Conservation (phyloP, 2,888 invertebrate genomes). For the Sicus ferrugineus region DNA sequence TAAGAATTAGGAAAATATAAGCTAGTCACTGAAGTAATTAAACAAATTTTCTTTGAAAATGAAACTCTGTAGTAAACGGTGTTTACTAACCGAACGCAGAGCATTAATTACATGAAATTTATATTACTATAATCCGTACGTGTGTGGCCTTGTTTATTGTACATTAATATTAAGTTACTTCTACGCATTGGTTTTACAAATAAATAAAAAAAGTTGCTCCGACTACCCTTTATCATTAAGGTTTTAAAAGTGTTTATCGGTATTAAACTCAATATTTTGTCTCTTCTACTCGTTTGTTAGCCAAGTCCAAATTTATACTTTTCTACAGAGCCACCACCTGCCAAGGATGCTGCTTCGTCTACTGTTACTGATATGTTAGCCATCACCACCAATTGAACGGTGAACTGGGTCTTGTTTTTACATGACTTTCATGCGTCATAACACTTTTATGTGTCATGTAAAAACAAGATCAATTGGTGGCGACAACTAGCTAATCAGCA, state of each 20-base stretch:
- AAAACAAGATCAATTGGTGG: constrained; percentile 9
- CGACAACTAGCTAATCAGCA: neutral
- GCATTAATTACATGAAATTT: too few relatives aligned
- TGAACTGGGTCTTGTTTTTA: neutral
- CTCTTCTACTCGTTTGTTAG: constrained; percentile 12
- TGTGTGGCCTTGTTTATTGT: constrained; percentile 9
- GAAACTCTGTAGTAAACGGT: too few relatives aligned
- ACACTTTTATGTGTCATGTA: too few relatives aligned
- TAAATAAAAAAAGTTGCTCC: constrained; percentile 16
- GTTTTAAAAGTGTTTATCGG: constrained; percentile 5
- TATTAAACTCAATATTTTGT: constrained; percentile 13
- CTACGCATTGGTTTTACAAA: constrained; percentile 18
- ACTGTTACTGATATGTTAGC: neutral
- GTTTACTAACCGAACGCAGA: too few relatives aligned
- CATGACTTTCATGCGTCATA: too few relatives aligned
- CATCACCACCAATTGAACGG: constrained; percentile 2
- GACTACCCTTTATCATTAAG: neutral
- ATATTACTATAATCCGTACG: too few relatives aligned
- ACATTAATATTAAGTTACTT: constrained; percentile 19
- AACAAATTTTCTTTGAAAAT: too few relatives aligned
- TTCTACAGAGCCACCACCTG: constrained; percentile 1
- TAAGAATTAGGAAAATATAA: too few relatives aligned
- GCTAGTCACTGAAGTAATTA: too few relatives aligned
- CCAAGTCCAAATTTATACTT: constrained; percentile 24
- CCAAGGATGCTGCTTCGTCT: neutral